A percentile compares a stretch with the other conserved stretches of the same genome.
These are phyloP conservation scores for Agonopterix arenella DNA, from an alignment of 2,888 invertebrate species.

Conservation along the genomic window DNA sequence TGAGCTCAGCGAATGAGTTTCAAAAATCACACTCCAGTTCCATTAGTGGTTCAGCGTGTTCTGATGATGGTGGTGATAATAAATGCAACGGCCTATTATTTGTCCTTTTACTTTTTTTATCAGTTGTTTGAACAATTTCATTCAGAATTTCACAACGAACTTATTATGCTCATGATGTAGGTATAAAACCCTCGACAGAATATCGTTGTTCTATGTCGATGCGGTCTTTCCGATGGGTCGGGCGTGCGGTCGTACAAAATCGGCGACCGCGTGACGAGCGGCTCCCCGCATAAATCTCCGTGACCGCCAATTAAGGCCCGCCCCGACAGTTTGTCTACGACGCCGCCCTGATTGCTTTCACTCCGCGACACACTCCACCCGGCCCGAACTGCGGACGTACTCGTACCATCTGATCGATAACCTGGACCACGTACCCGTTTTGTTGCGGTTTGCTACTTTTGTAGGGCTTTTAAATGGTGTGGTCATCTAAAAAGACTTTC, in stretches of 20 bases:
- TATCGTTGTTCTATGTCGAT: slow-evolving; percentile 2
- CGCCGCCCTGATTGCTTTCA: slow-evolving; percentile 75
- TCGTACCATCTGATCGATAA: neutral
- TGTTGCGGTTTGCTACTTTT: neutral
- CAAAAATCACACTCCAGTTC: no score
- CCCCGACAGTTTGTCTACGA: slow-evolving; percentile 75
- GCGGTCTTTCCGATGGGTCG: slow-evolving; percentile 24
- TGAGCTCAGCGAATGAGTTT: no score
- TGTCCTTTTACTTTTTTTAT: neutral
- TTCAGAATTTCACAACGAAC: neutral
- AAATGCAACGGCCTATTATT: no score
- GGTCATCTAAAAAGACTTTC: no score
- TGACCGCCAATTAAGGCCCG: slow-evolving; percentile 74
- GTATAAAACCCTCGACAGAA: neutral
- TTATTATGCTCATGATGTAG: neutral
- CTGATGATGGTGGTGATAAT: no score
- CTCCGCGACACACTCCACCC: slow-evolving; percentile 33
- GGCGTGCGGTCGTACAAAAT: slow-evolving; percentile 37
- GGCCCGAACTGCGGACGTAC: slow-evolving; percentile 13
- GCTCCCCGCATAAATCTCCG: slow-evolving; percentile 71
- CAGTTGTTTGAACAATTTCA: neutral
- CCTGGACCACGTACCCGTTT: neutral
- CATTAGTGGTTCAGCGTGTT: no score
- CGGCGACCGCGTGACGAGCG: slow-evolving; percentile 58
- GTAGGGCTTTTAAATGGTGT: neutral